Evolutionary conservation across 2,113 vertebrate species (phyloP), one percentile per base, ranked within the genome.

Genomic region (Sterna hirundo): DNA sequence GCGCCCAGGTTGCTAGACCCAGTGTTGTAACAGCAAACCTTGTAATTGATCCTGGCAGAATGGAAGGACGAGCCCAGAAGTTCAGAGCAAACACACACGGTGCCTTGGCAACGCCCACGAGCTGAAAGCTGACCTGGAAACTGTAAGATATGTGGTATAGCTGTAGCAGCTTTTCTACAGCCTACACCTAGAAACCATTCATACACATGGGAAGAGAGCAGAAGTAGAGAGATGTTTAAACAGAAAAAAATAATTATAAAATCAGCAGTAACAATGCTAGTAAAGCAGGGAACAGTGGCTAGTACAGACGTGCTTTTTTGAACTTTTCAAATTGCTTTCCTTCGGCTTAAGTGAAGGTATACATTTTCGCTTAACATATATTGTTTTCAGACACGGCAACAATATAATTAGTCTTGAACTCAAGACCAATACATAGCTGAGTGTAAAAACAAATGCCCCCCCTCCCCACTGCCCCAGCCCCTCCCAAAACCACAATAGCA

Each of bases 51-150:
- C 52, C 72, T 83, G 69, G 38, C 60, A 92, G 90, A 92, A 89
- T 11, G 46, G 81, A 97, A 96, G 58, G 55, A 91, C 3, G 21
- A 97, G 55, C 58, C 82, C 86, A 68, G 78, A 93, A 90, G 40
- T 91, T 94, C 86, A 94, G 66, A 94, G 55, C 47, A 89, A 95
- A 97, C 11, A 74, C 0, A 0, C 70, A n/a, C 44, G 61, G 90
- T 49, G 32, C 61, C 75, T 94, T 93, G 62, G 83, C 75, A 95
- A 95, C 30, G 6, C 40, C 55, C 86, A 74, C 0, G 11, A 93
- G 79, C 61, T 95, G 93, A 95, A 96, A 93, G 70, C n/a, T 94
- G 91, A 95, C 78, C 88, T 95, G 76, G 64, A 92, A 97, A 95
- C 58, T 22, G 25, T 29, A 52, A 91, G 21, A 10, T 38, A 26